Percentiles rank a stretch among this genome's conserved stretches.
Evolutionary conservation across 2,113 vertebrate genomes (phyloP).

Genomic region (Phylloscopus whistleri): DNA sequence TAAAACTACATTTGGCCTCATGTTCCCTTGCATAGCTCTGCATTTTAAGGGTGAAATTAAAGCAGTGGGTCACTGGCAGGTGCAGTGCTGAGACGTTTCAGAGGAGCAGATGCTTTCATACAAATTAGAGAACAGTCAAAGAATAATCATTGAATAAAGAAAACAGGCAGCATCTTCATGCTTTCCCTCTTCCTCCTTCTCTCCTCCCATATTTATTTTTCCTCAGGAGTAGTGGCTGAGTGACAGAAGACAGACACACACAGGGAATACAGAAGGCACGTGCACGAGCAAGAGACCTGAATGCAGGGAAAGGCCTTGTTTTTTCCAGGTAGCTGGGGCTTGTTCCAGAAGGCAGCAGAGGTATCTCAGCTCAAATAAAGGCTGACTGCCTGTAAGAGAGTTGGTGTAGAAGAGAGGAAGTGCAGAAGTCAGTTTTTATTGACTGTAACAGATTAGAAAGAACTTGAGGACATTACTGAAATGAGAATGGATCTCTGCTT

Average conservation of each 20-base stretch:
- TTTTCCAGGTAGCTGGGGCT: neutral
- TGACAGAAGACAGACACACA: neutral
- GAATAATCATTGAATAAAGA: neutral
- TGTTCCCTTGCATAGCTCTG: neutral
- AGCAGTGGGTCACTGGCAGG: neutral
- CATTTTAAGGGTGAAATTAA: neutral
- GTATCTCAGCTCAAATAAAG: neutral
- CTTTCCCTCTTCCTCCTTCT: neutral
- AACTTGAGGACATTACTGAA: slow-evolving; percentile 2
- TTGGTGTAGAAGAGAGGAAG: neutral
- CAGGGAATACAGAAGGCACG: rapidly evolving
- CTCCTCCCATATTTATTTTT: neutral
- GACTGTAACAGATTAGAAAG: slow-evolving; percentile 19
- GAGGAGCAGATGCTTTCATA: neutral
- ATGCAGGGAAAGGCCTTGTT: neutral
- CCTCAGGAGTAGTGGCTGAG: neutral
- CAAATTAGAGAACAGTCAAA: neutral
- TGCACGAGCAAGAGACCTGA: neutral
- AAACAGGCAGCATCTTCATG: neutral
- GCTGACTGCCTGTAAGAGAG: neutral
- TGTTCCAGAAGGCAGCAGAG: neutral
- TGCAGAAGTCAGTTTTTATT: slow-evolving; percentile 24
- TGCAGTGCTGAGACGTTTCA: neutral
- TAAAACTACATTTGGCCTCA: neutral
- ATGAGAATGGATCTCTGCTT: neutral